These are phyloP conservation scores for Labrus mixtus DNA, from an alignment of 2,113 vertebrate genomes.

Conservation along the genomic window DNA sequence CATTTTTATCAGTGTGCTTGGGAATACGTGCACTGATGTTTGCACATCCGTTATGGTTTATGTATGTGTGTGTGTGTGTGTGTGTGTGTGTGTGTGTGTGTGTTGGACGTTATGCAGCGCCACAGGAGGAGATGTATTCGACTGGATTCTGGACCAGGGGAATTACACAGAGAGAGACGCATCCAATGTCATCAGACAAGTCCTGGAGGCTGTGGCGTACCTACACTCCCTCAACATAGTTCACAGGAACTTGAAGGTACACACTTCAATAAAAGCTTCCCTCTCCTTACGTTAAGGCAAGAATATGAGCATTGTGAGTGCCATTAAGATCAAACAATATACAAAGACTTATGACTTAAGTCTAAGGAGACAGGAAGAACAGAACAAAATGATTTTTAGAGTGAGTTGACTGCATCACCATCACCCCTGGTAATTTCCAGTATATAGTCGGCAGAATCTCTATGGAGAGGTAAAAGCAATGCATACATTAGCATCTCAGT, in stretches of 20 bases:
- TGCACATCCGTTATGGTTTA: neutral
- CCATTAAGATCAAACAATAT: neutral
- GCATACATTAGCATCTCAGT: constrained; percentile 36
- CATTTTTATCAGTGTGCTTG: constrained; percentile 1
- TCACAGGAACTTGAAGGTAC: constrained; percentile 89
- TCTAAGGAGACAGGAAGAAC: neutral
- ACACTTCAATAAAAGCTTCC: neutral
- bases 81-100: neutral
- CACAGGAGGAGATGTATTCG: constrained; percentile 89
- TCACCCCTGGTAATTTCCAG: constrained; percentile 30
- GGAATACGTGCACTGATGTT: neutral
- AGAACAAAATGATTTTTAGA: neutral
- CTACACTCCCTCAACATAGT: constrained; percentile 89
- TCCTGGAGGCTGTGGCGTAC: constrained; percentile 87
- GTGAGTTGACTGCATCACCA: neutral
- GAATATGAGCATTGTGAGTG: neutral
- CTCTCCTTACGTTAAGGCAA: neutral
- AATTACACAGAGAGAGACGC: constrained; percentile 90
- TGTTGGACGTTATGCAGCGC: constrained; percentile 74
- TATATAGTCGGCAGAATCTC: constrained; percentile 46
- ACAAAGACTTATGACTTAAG: neutral
- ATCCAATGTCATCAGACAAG: constrained; percentile 84
- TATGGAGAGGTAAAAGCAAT: constrained; percentile 37
- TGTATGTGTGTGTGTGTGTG: neutral
- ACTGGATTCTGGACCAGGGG: constrained; percentile 90